A percentile compares a stretch with the other conserved stretches of the same genome.
These are phyloP conservation scores for Proteles cristata DNA, from an alignment of 2,113 vertebrate genomes.

Conservation along the genomic window DNA sequence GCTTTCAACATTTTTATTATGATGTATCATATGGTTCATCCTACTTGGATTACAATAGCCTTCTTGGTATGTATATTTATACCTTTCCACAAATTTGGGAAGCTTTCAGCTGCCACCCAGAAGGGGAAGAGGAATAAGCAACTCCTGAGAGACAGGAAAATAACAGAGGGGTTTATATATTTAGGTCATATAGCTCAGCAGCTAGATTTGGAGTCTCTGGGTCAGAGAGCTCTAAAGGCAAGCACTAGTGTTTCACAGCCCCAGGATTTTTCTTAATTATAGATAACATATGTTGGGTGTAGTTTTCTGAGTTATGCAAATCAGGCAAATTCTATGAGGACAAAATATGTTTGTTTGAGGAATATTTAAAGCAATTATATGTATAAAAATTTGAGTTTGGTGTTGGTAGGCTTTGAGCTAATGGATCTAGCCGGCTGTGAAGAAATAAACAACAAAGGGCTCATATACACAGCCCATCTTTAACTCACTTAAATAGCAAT, in stretches of 20 bases:
- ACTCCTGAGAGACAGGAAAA: neutral
- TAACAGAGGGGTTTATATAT: neutral
- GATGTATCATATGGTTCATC: neutral
- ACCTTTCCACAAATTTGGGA: neutral
- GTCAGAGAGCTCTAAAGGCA: neutral
- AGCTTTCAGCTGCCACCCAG: neutral
- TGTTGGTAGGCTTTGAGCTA: neutral
- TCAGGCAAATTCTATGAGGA: neutral
- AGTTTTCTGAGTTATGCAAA: neutral
- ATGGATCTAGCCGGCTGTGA: neutral
- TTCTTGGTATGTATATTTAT: neutral
- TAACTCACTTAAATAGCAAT: neutral
- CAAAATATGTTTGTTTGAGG: neutral
- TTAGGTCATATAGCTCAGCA: neutral
- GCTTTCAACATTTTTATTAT: neutral
- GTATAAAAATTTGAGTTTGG: neutral
- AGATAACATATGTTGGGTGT: neutral
- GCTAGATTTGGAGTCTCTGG: neutral
- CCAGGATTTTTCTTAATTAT: neutral
- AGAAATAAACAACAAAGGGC: neutral
- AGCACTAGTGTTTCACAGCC: neutral
- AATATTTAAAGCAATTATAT: neutral
- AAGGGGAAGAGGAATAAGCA: neutral
- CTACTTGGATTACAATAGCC: neutral
- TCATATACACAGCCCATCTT: neutral